Percentiles rank a stretch among this genome's conserved stretches.
Conservation (phyloP, 2,888 invertebrate genomes). For the Sceliomorpha sp. region DNA sequence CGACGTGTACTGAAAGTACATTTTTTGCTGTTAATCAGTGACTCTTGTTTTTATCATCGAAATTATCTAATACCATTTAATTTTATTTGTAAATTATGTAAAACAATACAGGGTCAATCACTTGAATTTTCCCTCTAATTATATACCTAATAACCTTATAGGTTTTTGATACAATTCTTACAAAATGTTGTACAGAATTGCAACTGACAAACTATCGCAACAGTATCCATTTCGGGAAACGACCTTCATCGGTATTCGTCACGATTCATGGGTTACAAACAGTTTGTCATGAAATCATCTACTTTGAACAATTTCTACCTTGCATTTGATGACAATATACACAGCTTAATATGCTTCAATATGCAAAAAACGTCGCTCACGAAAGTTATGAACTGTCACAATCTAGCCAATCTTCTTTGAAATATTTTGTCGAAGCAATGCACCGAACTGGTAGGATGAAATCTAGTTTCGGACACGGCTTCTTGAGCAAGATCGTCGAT, state of each 20-base stretch:
- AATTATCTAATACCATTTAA: too few relatives aligned
- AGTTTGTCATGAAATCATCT: constrained; percentile 10
- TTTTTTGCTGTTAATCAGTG: too few relatives aligned
- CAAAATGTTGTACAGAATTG: neutral
- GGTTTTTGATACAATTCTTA: too few relatives aligned
- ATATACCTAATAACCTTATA: too few relatives aligned
- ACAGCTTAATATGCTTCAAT: neutral
- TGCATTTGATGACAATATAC: constrained; percentile 21
- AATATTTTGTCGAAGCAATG: constrained; percentile 13
- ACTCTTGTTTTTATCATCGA: too few relatives aligned
- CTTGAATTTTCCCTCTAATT: too few relatives aligned
- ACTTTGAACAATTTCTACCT: constrained; percentile 18
- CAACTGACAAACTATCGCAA: constrained; percentile 13
- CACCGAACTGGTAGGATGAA: constrained; percentile 14
- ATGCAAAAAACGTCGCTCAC: constrained; percentile 27
- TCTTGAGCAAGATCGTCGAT: constrained; percentile 61
- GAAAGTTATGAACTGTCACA: constrained; percentile 27
- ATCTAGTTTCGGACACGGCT: constrained; percentile 39
- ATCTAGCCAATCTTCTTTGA: neutral
- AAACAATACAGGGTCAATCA: too few relatives aligned
- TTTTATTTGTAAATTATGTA: too few relatives aligned
- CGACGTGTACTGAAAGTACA: too few relatives aligned
- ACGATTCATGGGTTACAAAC: constrained; percentile 3
- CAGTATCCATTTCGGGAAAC: neutral
- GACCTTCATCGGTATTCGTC: constrained; percentile 34